phyloP scores from a whole-genome alignment of 2,113 vertebrate genomes.

The Chauna torquata region DNA sequence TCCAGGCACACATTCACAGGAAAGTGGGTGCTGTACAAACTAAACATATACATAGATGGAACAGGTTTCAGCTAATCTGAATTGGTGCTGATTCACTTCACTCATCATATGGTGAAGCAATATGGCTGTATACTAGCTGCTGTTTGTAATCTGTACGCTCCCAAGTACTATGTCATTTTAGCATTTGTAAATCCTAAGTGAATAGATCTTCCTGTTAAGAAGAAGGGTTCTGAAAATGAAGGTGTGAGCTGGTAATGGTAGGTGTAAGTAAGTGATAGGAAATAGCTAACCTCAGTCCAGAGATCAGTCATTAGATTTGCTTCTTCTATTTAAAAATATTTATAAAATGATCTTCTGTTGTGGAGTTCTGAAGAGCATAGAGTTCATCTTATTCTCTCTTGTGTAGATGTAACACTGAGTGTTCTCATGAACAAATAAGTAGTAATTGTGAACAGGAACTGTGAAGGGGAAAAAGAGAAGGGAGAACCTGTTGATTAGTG shows the following conservation, averaged over 20 bases:
- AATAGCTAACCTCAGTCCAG: not conserved
- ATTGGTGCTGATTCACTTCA: not conserved
- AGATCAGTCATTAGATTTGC: not conserved
- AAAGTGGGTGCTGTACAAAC: not conserved
- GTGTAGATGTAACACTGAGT: not conserved
- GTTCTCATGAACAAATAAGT: not conserved
- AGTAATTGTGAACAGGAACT: not conserved
- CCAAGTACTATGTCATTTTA: not conserved
- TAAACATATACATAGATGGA: not conserved
- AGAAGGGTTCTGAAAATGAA: not conserved
- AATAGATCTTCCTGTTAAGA: not conserved
- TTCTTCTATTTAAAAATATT: not conserved
- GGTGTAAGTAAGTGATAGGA: not conserved
- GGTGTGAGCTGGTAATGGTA: not conserved
- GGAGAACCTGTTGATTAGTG: not conserved
- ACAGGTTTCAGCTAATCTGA: not conserved
- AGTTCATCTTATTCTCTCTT: not conserved
- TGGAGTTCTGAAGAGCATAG: not conserved
- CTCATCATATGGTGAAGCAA: not conserved
- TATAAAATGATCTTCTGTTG: not conserved
- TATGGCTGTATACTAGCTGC: not conserved
- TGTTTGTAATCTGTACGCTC: not conserved
- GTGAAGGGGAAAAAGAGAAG: not conserved
- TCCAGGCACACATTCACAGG: not conserved
- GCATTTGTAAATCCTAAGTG: not conserved